Base-by-base conservation (phyloP, 2,113 vertebrate species). In the Leptocoma aspasia region DNA sequence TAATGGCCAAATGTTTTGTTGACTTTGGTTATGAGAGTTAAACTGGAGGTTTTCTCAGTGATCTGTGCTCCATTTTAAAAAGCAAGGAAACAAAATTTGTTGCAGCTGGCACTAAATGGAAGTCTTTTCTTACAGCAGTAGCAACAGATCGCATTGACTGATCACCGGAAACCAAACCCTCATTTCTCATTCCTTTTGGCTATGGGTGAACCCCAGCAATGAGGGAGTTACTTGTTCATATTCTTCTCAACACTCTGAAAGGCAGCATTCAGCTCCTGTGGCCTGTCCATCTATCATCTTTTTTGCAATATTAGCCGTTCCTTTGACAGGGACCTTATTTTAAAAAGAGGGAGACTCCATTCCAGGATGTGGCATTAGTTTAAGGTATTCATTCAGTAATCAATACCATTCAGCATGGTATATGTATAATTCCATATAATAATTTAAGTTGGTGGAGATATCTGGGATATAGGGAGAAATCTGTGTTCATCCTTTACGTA, bases 401-500 rank as follows among this genome's bases (percentile, higher is more conserved):
- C 64, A 52, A 64, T 53, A 52, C 30, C 8, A 27, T 50, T 72
- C 53, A 27, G 42, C 41, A 77, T 11, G 30, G 37, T 39, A 16
- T 41, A 87, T 5, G 26, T 64, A n/a, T 49, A 75, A 86, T 50
- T 49, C 24, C 56, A 47, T 30, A 33, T 7, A 41, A 2, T 56
- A 73, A 57, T 91, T 87, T n/a, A 68, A 64, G 33, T 44, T 86
- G 68, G 21, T 70, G 56, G 39, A 42, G 35, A n/a, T 90, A 86
- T 52, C 24, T 66, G 76, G n/a, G 42, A 70, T 94, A 88, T 50
- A 86, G 75, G 68, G 76, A 78, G 39, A 94, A 92, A 91, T 77
- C 87, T 49, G 50, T 52, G 45, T 88, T 95, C 87, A 94, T 91
- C 90, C 56, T 93, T 95, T 93, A 88, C 15, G 6, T 93, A 94